These are phyloP conservation scores for Ctenopoma kingsleyae DNA, from an alignment of 2,797 vertebrate species.

Conservation along the genomic window DNA sequence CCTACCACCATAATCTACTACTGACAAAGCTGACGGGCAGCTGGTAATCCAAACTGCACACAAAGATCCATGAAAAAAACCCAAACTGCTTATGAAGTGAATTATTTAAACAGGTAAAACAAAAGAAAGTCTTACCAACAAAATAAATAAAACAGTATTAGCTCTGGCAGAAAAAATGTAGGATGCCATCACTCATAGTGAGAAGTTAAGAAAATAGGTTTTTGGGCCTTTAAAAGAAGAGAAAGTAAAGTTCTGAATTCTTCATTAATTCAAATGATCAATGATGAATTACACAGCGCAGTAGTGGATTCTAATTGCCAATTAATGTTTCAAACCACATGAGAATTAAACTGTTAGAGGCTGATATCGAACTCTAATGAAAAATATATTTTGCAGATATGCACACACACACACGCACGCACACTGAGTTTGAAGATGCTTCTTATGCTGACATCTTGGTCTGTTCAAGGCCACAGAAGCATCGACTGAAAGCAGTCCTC, in stretches of 20 bases:
- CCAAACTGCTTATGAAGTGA: too few relatives aligned
- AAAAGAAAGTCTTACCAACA: too few relatives aligned
- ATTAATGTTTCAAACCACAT: conserved; percentile 27
- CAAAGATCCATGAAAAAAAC: too few relatives aligned
- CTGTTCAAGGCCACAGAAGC: conserved; percentile 3
- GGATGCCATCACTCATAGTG: background rate
- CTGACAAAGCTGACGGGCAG: background rate
- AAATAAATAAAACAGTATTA: background rate
- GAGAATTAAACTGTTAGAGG: conserved; percentile 1
- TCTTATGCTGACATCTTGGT: background rate
- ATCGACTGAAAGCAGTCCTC: conserved; percentile 13
- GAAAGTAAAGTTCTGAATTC: conserved; percentile 12
- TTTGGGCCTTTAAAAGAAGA: background rate
- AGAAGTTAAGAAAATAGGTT: conserved; percentile 3
- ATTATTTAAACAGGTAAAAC: too few relatives aligned
- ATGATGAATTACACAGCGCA: conserved; percentile 19
- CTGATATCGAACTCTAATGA: conserved; percentile 22
- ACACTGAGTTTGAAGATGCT: background rate
- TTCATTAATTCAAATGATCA: conserved; percentile 29
- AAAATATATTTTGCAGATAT: conserved; percentile 12
- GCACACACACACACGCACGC: background rate
- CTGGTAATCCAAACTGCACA: too few relatives aligned
- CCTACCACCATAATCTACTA: background rate
- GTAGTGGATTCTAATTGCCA: conserved; percentile 26
- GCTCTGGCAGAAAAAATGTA: background rate